Evolutionary conservation across 2,888 invertebrate species (phyloP), one percentile per base, ranked within the genome.

Genomic region (Spodoptera littoralis): DNA sequence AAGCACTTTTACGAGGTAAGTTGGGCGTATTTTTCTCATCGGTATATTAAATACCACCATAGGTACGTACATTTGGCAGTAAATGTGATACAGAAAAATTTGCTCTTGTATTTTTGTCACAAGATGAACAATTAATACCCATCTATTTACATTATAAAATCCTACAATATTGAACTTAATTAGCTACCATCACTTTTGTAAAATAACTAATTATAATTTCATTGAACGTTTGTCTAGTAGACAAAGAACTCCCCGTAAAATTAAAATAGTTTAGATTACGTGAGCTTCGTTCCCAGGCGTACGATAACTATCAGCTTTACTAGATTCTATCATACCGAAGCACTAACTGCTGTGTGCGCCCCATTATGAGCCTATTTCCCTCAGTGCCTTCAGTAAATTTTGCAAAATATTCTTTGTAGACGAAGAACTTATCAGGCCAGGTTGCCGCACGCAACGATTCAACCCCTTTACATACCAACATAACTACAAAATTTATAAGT

Each of bases 371-470:
- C 78, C 75, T 68, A 84, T 83, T 86, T 86, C 77, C 81, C 81
- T 78, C 56, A 64, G 63, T 68, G 78, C 74, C 83, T 83, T 88
- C 83, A 82, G 85, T 86, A 86, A 81, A 79, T 82, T 84, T 76
- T 82, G 79, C 81, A 75, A 87, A 87, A 86, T 85, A 86, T 87
- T 80, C 73, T 79, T 78, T 81, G 86, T 80, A 80, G 83, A 85
- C 84, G 73, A 76, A 78, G 73, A 80, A 86, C 86, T 88, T 89
- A 88, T 88, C 87, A 86, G 69, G 72, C 72, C 73, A 80, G 75
- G 71, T 81, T 83, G 82, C 76, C 79, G 82, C 88, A 91, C 90
- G 90, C 91, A 89, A 88, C 75, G 79, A 84, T 88, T 88, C 84
- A 83, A 83, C 77, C 79, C 74, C 70, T 72, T 77, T 80, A 73